phyloP scores from a whole-genome alignment of 2,888 invertebrate species.

The Athalia circularis region DNA sequence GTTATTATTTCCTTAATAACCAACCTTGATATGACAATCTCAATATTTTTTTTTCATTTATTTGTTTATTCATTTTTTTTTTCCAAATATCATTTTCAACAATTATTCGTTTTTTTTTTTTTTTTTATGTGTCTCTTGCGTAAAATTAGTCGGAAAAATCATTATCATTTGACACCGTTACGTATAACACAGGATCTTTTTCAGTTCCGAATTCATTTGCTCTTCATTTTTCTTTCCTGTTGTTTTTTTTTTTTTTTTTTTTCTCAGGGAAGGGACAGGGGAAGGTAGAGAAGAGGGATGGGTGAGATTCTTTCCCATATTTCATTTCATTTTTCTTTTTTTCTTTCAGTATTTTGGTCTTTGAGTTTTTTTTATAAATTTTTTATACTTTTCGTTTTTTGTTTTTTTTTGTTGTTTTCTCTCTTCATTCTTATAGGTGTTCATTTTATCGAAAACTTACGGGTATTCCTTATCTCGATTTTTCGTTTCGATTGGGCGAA shows the following conservation, averaged over 20 bases:
- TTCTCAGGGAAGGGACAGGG: too few relatives aligned
- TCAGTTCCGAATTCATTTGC: slow-evolving; percentile 48
- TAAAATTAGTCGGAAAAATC: slow-evolving; percentile 65
- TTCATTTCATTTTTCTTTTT: neutral
- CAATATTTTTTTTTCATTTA: slow-evolving; percentile 58
- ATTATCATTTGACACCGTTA: slow-evolving; percentile 59
- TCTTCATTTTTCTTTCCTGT: slow-evolving; percentile 28
- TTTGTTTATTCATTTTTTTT: slow-evolving; percentile 49
- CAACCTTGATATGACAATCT: slow-evolving; percentile 73
- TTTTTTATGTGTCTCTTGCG: slow-evolving; percentile 48
- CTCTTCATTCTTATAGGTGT: slow-evolving; percentile 9
- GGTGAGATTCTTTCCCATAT: neutral
- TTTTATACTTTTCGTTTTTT: slow-evolving; percentile 40
- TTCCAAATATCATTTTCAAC: slow-evolving; percentile 28
- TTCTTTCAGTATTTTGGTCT: slow-evolving; percentile 22
- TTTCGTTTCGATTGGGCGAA: slow-evolving; percentile 17
- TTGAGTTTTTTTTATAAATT: neutral
- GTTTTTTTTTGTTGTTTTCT: slow-evolving; percentile 53
- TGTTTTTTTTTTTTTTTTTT: too few relatives aligned
- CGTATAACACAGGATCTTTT: slow-evolving; percentile 62
- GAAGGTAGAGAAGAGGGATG: too few relatives aligned
- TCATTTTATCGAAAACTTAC: slow-evolving; percentile 11
- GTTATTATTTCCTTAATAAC: slow-evolving; percentile 68
- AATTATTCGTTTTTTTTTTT: slow-evolving; percentile 53
- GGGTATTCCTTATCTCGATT: slow-evolving; percentile 15